Base-by-base conservation (phyloP, 2,113 vertebrate genomes). In the Gobio gobio region DNA sequence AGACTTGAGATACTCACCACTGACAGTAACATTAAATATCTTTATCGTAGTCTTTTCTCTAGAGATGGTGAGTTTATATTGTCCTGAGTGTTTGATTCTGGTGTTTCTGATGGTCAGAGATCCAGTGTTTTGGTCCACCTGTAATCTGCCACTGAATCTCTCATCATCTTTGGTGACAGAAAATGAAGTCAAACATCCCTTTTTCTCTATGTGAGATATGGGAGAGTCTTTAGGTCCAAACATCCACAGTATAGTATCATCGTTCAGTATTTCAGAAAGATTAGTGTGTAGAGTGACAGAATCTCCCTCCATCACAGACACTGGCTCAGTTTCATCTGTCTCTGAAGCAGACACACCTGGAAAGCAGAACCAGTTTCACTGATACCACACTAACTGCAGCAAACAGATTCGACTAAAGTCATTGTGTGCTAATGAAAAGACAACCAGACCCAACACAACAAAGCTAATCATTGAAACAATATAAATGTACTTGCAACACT, bases 301-400 rank as follows among this genome's bases (percentile, higher is more conserved):
- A 61, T 78, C 20, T 26, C 77, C 77, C 10, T 78, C 56, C 54
- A 61, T 45, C 33, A 61, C 77, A 4, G 76, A 61, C 10, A 59
- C 18, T 0, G 26, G 16, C 66, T 8, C 68, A 5, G 40, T 1
- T 51, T 54, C 49, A 4, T 20, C 74, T 1, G 47, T 6, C 5
- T 26, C 43, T 8, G 3, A 9, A 78, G 10, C 54, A 78, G 36
- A 78, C 20, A 59, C 56, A 58, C 76, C 76, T 78, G 40, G 4
- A 72, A 20, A 45, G 5, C 63, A 66, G 14, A 66, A 14, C 47
- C 4, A 13, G 3, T 29, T 64, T 64, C 12, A 64, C 9, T 26
- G 12, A 40, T 6, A 40, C 36, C 36, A 40, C 40, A 40, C 40
- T 7, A 7, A 7, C 40, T 40, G 1, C 10, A 13, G 47, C 10